Evolutionary conservation across 2,113 vertebrate species (phyloP), one percentile per base, ranked within the genome.

Genomic region (Camarhynchus parvulus): DNA sequence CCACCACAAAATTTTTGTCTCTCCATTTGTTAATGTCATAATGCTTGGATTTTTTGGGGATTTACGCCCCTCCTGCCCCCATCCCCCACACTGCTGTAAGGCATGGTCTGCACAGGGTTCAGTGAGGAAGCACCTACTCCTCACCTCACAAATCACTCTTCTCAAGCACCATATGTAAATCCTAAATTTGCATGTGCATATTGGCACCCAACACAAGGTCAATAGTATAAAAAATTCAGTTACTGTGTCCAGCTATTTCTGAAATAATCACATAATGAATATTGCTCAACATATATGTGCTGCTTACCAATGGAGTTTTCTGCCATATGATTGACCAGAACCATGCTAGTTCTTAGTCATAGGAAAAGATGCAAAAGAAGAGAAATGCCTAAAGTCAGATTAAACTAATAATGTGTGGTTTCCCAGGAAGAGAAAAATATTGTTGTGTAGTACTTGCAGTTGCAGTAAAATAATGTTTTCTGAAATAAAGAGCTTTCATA

Each of bases 1-100:
- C 55, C 42, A 46, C 42, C 39, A 9, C 20, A 53, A 42, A n/a
- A 41, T 70, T 55, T 79, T 30, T 50, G 9, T 39, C 9, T 59
- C 33, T 77, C 11, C 7, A 3, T 56, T 91, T 78, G 7, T 66
- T 74, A 30, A 8, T 42, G 15, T 17, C 18, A 9, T 77, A 18
- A 22, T 30, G 17, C 5, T 56, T 52, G 19, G 0, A 35, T 7
- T 52, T 61, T 35, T 0, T 27, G 0, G 3, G 7, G 37, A 13
- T 18, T 56, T 47, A 12, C 3, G 30, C 5, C 27, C 25, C 5
- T 2, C 23, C 12, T 7, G 0, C 4, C 1, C 5, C 12, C 31
- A 17, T 41, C 2, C 5, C 2, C 19, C 9, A 16, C 16, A 5
- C 15, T 39, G 19, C 7, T 69, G 49, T 64, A n/a, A 76, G 37